Base-by-base conservation (phyloP, 35 echinoderm and acorn worm genomes). In the Nesometra sesokonis region DNA sequence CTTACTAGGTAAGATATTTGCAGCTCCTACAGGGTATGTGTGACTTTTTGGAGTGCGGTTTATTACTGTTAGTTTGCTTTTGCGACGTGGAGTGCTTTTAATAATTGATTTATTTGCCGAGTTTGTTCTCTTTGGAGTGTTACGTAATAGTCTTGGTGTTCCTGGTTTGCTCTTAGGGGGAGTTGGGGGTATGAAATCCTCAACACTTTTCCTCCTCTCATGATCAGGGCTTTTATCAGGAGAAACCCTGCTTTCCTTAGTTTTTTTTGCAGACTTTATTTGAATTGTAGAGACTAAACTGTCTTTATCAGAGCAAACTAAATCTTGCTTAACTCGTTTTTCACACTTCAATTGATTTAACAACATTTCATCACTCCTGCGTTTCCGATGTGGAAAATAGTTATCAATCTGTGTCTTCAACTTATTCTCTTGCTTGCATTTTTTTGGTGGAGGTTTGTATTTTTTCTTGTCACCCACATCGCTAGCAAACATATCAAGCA, bases 401-500 rank as follows among this genome's bases (percentile, higher is more conserved):
- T 67, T 67, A 19, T 67, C 52, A 27, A 67, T 67, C 21, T 67
- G 52, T 13, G 52, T 19, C 21, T 67, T 67, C 7, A 43, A 7
- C 15, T 43, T 43, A 15, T 67, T 80, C 0, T 82, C 82, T 9
- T 43, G 17, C 32, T 82, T 88, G 27, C 29, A 0, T 37, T 79
- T 37, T 36, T 32, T 31, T 80, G 77, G 19, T 57, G 87, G n/a
- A 15, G 39, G 32, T 17, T 15, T 36, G 52, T 67, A 67, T 67
- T 67, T 67, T 67, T 67, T 67, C 5, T 93, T 87, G 40, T 85
- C 91, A 77, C 57, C 86, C 76, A 89, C 84, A 43, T 92, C 94
- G 35, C 93, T 91, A 19, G 90, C 96, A 79, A 99, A 82, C 32
- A 99, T 33, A 38, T 99, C 96, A 3, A 99, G 86, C 79, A 99